Conservation (phyloP, 37 sponge, comb jelly and placozoan species). For the Diacarnus erythraeanus region DNA sequence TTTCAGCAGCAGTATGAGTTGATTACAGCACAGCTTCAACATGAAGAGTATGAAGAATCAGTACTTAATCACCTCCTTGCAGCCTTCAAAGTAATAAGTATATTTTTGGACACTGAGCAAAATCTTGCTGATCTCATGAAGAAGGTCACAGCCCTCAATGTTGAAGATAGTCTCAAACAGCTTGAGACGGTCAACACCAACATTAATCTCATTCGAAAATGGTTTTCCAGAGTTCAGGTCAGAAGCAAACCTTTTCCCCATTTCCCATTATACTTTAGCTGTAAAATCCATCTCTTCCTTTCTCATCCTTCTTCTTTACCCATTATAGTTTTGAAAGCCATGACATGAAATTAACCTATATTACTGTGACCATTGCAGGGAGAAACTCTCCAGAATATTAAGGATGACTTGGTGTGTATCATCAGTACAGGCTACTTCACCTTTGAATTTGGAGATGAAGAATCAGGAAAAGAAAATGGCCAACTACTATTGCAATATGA, state of each 20-base stretch:
- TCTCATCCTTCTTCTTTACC: too few relatives aligned
- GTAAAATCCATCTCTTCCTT: not conserved
- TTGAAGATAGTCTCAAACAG: slow-evolving; percentile 47
- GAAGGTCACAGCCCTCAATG: slow-evolving; percentile 39
- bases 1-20: slow-evolving; percentile 77
- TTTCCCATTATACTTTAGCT: not conserved
- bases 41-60: slow-evolving; percentile 82
- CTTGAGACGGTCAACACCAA: slow-evolving; percentile 78
- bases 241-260: not conserved
- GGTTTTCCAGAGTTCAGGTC: slow-evolving; percentile 81
- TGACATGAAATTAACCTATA: not conserved
- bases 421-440: slow-evolving; percentile 62
- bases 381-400: slow-evolving; percentile 82
- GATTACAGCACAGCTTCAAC: slow-evolving; percentile 74
- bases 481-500: not conserved
- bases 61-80: slow-evolving; percentile 80
- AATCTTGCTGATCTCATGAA: slow-evolving; percentile 54
- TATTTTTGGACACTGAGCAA: slow-evolving; percentile 64
- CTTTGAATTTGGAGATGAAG: slow-evolving; percentile 12
- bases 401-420: slow-evolving; percentile 72
- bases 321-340: not conserved
- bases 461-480: not conserved
- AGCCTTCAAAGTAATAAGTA: slow-evolving; percentile 65
- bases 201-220: slow-evolving; percentile 68
- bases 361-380: slow-evolving; percentile 29